Percentiles rank a stretch among this genome's conserved stretches.
Evolutionary conservation across 2,113 vertebrate species (phyloP).

Genomic region (Odontesthes bonariensis): DNA sequence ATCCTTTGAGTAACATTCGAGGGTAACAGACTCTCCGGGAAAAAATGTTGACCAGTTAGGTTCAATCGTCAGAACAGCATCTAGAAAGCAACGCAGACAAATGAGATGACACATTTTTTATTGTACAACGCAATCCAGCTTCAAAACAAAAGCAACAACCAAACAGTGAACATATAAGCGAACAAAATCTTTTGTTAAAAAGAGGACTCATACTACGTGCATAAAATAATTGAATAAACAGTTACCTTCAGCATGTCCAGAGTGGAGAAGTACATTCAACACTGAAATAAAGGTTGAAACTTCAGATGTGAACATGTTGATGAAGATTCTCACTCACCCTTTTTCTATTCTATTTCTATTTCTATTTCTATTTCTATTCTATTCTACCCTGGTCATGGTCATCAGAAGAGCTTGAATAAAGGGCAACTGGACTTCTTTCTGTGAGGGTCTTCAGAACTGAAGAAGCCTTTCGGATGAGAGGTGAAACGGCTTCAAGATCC

Average conservation of each 20-base stretch:
- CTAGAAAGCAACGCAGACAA: background rate
- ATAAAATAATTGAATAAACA: background rate
- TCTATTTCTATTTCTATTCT: no score
- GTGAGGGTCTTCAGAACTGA: no score
- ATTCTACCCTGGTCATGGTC: no score
- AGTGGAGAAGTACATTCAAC: background rate
- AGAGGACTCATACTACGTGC: background rate
- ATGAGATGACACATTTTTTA: background rate
- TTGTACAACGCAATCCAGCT: no score
- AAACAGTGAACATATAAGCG: background rate
- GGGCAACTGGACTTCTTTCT: no score
- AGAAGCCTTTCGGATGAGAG: no score
- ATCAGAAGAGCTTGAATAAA: no score
- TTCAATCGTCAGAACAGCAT: background rate
- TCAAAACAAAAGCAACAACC: background rate
- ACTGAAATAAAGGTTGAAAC: conserved; percentile 1
- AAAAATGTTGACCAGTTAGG: conserved; percentile 7
- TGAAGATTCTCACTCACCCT: no score
- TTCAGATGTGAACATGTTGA: background rate
- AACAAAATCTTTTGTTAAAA: no score
- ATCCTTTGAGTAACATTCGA: conserved; percentile 21
- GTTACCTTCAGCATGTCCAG: background rate
- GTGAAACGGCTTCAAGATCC: no score
- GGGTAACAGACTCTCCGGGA: conserved; percentile 1
- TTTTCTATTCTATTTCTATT: no score